Evolutionary conservation across 2,888 invertebrate genomes (phyloP), one percentile per base, ranked within the genome.

Genomic region (Brachylomia viminalis): DNA sequence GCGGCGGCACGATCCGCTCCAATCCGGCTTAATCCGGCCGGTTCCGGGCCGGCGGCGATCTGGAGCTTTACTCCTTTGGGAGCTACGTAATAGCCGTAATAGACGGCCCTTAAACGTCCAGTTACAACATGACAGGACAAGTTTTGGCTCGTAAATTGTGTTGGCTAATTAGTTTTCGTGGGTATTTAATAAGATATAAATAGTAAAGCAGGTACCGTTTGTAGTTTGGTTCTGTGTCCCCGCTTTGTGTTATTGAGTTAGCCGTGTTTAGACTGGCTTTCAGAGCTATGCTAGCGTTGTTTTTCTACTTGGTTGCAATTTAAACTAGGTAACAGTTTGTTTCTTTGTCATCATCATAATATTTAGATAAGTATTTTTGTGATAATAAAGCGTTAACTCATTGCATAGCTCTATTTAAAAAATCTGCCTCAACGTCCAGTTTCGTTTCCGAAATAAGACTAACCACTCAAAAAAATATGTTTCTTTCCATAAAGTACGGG

Each of bases 1-100:
- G n/a, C n/a, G n/a, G n/a, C 91, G 89, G 90, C 85, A 85, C 87
- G 87, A 89, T 88, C 84, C 87, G 89, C 89, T 79, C 80, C 85
- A 87, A 86, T 84, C 88, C 88, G 90, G 88, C 86, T 87, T 88
- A 85, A 89, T 88, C 90, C 88, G 85, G 85, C 84, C 87, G 87
- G 80, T 90, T 89, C 85, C 89, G 87, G 75, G 54, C 90, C 89
- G 81, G 80, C 65, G 82, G 79, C 89, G 89, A 87, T 77, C 86
- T 86, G 78, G 77, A 88, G 85, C 89, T 86, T 84, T 82, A 75
- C 77, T 87, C 89, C 88, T 86, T 85, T 80, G 87, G 83, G 87
- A 86, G 85, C 68, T 80, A 61, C 66, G 78, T 88, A 83, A 87
- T 88, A 83, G 82, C 81, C 68, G 77, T 86, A 89, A 89, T 87